phyloP scores from a whole-genome alignment of 2,797 vertebrate genomes.

The Carapus acus region DNA sequence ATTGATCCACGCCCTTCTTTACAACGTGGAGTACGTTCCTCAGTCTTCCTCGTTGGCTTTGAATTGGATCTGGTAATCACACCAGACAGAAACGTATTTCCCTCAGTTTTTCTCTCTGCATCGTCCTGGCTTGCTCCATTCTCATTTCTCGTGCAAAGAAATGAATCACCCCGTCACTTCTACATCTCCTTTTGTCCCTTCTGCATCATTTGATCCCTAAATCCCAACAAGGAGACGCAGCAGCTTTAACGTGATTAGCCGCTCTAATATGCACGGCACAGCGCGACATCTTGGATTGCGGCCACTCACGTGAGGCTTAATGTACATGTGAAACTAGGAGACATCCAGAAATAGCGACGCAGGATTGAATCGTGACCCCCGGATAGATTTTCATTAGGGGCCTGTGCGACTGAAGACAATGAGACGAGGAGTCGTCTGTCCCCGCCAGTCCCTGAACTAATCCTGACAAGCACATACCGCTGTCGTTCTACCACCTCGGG shows the following conservation, averaged over 20 bases:
- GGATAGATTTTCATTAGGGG: slow-evolving; percentile 41
- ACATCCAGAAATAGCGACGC: slow-evolving; percentile 40
- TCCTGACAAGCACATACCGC: slow-evolving; percentile 30
- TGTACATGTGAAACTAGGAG: slow-evolving; percentile 24
- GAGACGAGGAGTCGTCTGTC: slow-evolving; percentile 31
- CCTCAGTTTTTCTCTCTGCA: not conserved
- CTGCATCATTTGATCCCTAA: slow-evolving; percentile 7
- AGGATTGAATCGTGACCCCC: slow-evolving; percentile 27
- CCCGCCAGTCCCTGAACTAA: slow-evolving; percentile 22
- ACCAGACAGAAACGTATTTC: too few relatives aligned
- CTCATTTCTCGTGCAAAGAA: too few relatives aligned
- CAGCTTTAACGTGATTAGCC: slow-evolving; percentile 3
- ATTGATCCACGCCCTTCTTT: too few relatives aligned
- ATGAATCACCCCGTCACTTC: slow-evolving; percentile 10
- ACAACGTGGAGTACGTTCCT: not conserved
- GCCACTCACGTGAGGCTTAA: slow-evolving; percentile 22
- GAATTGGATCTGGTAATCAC: too few relatives aligned
- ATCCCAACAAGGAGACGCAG: slow-evolving; percentile 4
- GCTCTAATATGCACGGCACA: slow-evolving; percentile 12
- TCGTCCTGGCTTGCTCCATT: not conserved
- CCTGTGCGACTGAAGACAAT: slow-evolving; percentile 23
- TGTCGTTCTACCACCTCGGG: slow-evolving; percentile 23
- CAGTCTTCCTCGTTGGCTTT: too few relatives aligned
- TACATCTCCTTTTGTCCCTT: not conserved
- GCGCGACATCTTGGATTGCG: slow-evolving; percentile 3